Base-by-base conservation (phyloP, 2,797 vertebrate genomes). In the Oreonectes daqikongensis region DNA sequence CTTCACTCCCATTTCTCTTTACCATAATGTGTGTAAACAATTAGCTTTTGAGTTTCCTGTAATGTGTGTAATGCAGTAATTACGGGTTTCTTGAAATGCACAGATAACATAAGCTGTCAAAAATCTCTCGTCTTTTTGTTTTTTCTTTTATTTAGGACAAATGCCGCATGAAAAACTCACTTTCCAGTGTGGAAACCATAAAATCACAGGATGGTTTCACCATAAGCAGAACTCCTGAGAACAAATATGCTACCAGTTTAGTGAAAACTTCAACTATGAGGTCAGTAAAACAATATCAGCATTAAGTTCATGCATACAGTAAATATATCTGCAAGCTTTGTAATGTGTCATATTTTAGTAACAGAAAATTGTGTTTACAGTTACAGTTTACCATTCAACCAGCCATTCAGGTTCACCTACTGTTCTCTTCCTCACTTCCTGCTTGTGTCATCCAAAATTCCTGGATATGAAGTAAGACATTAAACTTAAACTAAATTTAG, bases 391-490 rank as follows among this genome's bases (percentile, higher is more conserved):
- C 55, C 38, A 32, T 72, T 72, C 32, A 69, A 64, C 3, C 72
- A 60, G 14, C 35, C 42, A 26, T 9, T 74, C 44, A 59, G 81
- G 48, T 10, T 50, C 22, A 28, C 24, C 1, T 35, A 26, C 78
- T 55, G 73, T 24, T 6, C 48, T 64, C 65, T 78, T 32, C 22
- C 73, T 9, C 85, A 85, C 9, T 64, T 95, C 15, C 73, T 97
- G 60, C 87, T 97, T 75, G 77, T 97, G 84, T 96, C 95, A 18
- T 91, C 92, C 48, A 89, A 81, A 81, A 82, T 94, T 64, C 94
- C 95, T 48, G 95, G 95, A 6, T 94, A 93, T 75, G 95, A 97
- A 93, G 95, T 96, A 60, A 81, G 65, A 69, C 6, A 20, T n/a
- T n/a, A n/a, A n/a, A n/a, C n/a, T n/a, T n/a, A n/a, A n/a, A n/a